These are phyloP conservation scores for Eupithecia insigniata DNA, from an alignment of 2,888 invertebrate genomes.

Conservation along the genomic window DNA sequence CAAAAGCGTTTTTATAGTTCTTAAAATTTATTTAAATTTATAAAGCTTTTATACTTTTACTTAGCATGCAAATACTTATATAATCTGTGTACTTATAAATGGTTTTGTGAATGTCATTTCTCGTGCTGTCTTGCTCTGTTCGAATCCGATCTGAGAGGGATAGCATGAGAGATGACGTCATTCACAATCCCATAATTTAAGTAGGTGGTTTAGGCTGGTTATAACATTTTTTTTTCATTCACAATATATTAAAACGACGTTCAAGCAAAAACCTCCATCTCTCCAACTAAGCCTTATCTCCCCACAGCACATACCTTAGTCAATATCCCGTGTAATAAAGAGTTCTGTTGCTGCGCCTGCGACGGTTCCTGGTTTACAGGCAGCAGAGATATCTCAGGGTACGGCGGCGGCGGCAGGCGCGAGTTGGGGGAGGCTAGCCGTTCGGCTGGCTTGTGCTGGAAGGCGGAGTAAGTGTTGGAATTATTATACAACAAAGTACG, in stretches of 20 bases:
- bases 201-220: neutral
- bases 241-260: neutral
- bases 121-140: too few species aligned
- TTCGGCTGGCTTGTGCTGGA: slow-evolving; percentile 62
- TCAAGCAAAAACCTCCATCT: slow-evolving; percentile 23
- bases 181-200: neutral
- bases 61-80: neutral
- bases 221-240: neutral
- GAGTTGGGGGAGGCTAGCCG: slow-evolving; percentile 70
- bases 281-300: neutral
- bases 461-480: neutral
- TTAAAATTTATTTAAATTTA: neutral
- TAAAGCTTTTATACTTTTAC: neutral
- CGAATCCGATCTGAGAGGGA: too few species aligned
- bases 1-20: neutral
- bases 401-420: slow-evolving; percentile 86
- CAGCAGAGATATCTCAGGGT: slow-evolving; percentile 91
- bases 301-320: slow-evolving; percentile 84
- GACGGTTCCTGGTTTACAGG: slow-evolving; percentile 83
- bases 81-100: neutral
- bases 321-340: slow-evolving; percentile 90
- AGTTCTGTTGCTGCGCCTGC: slow-evolving; percentile 81
- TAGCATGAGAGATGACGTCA: neutral
- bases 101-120: too few species aligned
- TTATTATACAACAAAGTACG: too few species aligned